phyloP scores from a whole-genome alignment of 1,140 invertebrate genomes.

The Drosophila orena region DNA sequence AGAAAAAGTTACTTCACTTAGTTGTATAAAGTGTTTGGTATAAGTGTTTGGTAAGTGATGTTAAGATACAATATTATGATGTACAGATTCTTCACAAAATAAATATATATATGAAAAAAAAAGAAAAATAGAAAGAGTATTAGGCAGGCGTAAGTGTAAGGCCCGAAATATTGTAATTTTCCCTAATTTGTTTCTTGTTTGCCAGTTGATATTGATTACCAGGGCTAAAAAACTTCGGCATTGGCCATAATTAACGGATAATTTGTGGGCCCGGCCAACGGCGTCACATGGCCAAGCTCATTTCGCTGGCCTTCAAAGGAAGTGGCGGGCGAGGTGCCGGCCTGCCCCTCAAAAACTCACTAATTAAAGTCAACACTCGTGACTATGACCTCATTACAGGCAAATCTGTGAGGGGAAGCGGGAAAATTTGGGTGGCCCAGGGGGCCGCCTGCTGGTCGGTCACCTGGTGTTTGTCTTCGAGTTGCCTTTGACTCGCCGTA shows the following conservation, averaged over 20 bases:
- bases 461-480: conserved; percentile 74
- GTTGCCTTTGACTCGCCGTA: conserved; percentile 68
- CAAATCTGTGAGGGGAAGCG: conserved; percentile 53
- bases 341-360: conserved; percentile 40
- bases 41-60: no score
- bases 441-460: conserved; percentile 34
- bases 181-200: conserved; percentile 17
- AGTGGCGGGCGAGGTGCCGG: conserved; percentile 3
- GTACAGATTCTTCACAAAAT: no score
- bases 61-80: no score
- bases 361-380: conserved; percentile 83
- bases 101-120: no score
- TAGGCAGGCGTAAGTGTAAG: not conserved
- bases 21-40: no score
- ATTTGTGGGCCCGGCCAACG: conserved; percentile 47
- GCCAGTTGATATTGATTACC: conserved; percentile 31
- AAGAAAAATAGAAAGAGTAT: no score
- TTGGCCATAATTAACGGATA: conserved; percentile 61
- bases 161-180: conserved; percentile 7
- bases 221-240: conserved; percentile 5
- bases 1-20: no score
- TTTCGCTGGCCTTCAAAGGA: conserved; percentile 40
- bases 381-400: conserved; percentile 79
- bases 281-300: conserved; percentile 50
- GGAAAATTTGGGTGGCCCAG: not conserved